Conservation (phyloP, 2,113 vertebrate genomes). For the Nettapus auritus region DNA sequence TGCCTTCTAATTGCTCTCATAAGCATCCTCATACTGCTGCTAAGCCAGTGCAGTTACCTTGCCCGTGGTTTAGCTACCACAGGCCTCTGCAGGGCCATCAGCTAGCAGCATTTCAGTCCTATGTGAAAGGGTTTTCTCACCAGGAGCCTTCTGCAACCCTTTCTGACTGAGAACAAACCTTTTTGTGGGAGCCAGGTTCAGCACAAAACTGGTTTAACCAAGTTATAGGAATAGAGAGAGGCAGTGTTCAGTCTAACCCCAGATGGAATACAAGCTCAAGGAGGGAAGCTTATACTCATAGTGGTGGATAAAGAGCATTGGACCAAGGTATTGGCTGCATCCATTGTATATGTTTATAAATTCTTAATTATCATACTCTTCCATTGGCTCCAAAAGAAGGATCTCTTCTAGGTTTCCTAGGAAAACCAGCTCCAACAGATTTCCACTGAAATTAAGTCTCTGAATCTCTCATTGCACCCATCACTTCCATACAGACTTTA, state of each 20-base stretch:
- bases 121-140: background rate
- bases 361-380: background rate
- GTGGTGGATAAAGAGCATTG: background rate
- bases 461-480: background rate
- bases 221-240: background rate
- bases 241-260: background rate
- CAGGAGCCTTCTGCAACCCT: background rate
- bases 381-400: background rate
- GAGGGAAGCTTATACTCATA: background rate
- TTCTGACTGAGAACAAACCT: rapidly evolving
- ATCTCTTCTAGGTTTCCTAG: background rate
- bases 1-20: background rate
- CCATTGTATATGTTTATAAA: background rate
- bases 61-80: background rate
- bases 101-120: rapidly evolving
- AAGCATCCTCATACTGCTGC: rapidly evolving
- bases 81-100: background rate
- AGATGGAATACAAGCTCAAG: background rate
- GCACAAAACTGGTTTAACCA: background rate
- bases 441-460: background rate
- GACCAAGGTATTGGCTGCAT: background rate
- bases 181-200: background rate
- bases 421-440: background rate
- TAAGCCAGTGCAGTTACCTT: background rate
- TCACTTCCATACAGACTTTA: background rate